phyloP scores from a whole-genome alignment of 2,888 invertebrate genomes.

The Isoperla grammatica region DNA sequence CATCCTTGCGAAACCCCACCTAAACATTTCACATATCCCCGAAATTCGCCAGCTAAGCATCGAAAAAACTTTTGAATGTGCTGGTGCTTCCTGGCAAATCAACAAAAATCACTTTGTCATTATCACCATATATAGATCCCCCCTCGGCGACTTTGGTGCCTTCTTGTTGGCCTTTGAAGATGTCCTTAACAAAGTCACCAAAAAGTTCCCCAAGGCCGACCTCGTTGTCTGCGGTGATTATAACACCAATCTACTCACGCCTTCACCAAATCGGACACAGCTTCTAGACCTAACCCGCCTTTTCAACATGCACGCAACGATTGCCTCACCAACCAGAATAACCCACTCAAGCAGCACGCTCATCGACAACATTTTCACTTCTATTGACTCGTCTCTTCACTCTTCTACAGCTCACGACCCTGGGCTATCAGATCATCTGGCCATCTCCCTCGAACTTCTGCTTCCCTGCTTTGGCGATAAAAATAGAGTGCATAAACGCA shows the following conservation, averaged over 20 bases:
- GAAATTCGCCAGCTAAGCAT: neutral
- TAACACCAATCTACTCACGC: neutral
- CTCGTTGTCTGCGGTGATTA: neutral
- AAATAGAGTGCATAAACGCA: too few species aligned
- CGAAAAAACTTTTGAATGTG: neutral
- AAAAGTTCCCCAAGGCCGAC: neutral
- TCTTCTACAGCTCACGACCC: neutral
- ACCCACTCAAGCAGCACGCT: neutral
- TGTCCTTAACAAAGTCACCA: neutral
- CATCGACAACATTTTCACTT: slow-evolving; percentile 12
- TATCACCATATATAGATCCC: slow-evolving; percentile 2
- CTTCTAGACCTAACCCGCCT: neutral
- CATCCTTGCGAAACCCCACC: neutral
- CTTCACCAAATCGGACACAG: neutral
- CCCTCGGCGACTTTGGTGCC: neutral
- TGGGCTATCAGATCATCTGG: neutral
- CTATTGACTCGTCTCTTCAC: neutral
- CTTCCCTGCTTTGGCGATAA: too few species aligned
- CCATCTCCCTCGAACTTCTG: too few species aligned
- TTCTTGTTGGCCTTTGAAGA: slow-evolving; percentile 1
- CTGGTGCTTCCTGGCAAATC: neutral
- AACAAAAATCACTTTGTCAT: neutral
- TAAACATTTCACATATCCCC: neutral
- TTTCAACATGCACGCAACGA: neutral
- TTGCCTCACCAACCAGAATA: neutral